Base-by-base conservation (phyloP, 1,140 invertebrate species). In the Drosophila seguyi region DNA sequence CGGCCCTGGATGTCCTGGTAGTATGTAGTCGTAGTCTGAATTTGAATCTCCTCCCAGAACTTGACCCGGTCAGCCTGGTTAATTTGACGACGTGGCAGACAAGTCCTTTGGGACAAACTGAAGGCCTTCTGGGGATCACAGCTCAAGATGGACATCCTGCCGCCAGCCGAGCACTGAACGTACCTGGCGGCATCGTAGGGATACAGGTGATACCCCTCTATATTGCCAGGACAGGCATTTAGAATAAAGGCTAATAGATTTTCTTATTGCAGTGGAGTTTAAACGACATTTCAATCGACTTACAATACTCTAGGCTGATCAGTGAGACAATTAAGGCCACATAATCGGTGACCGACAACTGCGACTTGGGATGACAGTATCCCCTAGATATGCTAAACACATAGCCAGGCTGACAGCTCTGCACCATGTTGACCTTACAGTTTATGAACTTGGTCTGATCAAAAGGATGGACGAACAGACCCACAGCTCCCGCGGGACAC, bases 401-500 rank as follows among this genome's bases (percentile, higher is more conserved):
- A 6, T 94, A 95, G 10, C 94, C 94, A 3, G 94, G 93, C 18
- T 93, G 93, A 87, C 96, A 96, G 29, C 93, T 93, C 92, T 95
- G 95, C 20, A 95, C 84, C 93, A 7, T 95, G 52, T 55, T 55
- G 16, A 55, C 95, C 92, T 92, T 90, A 81, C 96, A 96, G 50
- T 94, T 95, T 4, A 96, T 76, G 77, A 95, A 96, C 78, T 95
- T 95, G 8, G 92, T 93, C 67, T 95, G 96, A 55, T 95, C 94
- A 8, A 93, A 92, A 4, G 95, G 94, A 93, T 96, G 95, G 0
- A 94, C 94, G 41, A 94, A 92, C 10, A 95, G 57, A 18, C 95
- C 95, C 29, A 74, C 59, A 16, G 79, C 77, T 6, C 76, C 81
- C n/a, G n/a, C 41, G 11, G 87, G 81, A 50, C 91, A 92, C 42